phyloP scores from a whole-genome alignment of 2,113 vertebrate species.

The Cynoglossus semilaevis region DNA sequence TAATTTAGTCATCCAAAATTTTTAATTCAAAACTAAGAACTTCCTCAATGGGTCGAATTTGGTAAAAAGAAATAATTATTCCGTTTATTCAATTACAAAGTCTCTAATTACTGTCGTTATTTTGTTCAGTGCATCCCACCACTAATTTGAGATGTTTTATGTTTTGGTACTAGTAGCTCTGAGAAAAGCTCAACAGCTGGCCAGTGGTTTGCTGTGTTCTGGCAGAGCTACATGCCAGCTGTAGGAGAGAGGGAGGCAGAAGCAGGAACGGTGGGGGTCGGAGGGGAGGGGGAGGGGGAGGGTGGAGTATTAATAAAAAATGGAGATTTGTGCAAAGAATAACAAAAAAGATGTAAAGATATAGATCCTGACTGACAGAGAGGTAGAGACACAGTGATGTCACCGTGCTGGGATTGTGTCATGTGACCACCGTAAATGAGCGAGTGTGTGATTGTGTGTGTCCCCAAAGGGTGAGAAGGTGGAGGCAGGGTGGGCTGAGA shows the following conservation, averaged over 20 bases:
- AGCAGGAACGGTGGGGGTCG: slow-evolving; percentile 10
- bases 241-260: slow-evolving; percentile 27
- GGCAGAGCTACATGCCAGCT: slow-evolving; percentile 32
- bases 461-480: slow-evolving; percentile 32
- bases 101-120: too few species aligned
- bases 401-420: slow-evolving; percentile 59
- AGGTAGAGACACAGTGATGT: slow-evolving; percentile 59
- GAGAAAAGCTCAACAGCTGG: slow-evolving; percentile 54
- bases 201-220: slow-evolving; percentile 42
- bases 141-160: too few species aligned
- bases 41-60: too few species aligned
- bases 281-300: not conserved
- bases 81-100: too few species aligned
- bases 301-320: slow-evolving; percentile 1
- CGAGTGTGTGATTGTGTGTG: slow-evolving; percentile 60
- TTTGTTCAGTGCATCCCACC: too few species aligned
- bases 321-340: not conserved
- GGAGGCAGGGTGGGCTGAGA: slow-evolving; percentile 44
- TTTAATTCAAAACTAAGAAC: too few species aligned
- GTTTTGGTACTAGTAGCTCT: slow-evolving; percentile 45
- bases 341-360: slow-evolving; percentile 43
- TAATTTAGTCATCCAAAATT: too few species aligned
- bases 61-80: too few species aligned
- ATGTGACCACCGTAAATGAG: slow-evolving; percentile 43
- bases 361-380: slow-evolving; percentile 45